Conservation (phyloP, 2,113 vertebrate species). For the Anarrhichthys ocellatus region DNA sequence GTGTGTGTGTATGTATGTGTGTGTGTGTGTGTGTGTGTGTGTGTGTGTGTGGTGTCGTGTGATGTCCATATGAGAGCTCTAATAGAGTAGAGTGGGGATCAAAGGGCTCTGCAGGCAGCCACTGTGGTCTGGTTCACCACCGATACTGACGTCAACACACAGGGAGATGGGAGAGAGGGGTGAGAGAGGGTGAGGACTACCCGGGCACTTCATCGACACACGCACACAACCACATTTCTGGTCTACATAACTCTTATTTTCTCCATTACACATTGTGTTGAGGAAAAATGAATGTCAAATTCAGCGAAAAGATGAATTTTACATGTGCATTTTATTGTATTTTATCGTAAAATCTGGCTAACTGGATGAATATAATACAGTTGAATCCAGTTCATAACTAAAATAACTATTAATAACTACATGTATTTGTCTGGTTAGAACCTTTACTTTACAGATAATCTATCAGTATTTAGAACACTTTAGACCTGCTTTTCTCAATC, state of each 20-base stretch:
- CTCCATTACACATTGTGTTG: neutral
- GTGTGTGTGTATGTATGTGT: conserved; percentile 25
- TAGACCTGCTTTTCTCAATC: neutral
- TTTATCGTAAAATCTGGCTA: neutral
- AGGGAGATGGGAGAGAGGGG: neutral
- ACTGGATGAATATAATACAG: too few relatives aligned
- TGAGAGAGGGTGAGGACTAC: conserved; percentile 30
- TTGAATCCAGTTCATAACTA: neutral
- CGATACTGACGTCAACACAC: conserved; percentile 46
- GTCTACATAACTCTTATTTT: neutral
- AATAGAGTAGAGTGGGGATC: conserved; percentile 60
- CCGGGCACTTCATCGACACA: neutral
- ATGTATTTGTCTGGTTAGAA: neutral
- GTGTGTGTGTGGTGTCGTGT: conserved; percentile 36
- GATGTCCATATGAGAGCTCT: conserved; percentile 54
- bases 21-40: conserved; percentile 25
- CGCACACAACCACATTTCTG: neutral
- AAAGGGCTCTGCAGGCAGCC: conserved; percentile 56
- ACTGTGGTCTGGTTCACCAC: conserved; percentile 58
- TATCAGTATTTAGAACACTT: neutral
- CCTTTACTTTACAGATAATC: neutral
- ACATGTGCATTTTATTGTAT: neutral
- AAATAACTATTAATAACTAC: neutral
- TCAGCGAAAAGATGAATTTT: neutral
- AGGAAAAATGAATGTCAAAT: neutral